A percentile compares a stretch with the other conserved stretches of the same genome.
phyloP scores from a whole-genome alignment of 2,113 vertebrate species.

The Aythya baeri region DNA sequence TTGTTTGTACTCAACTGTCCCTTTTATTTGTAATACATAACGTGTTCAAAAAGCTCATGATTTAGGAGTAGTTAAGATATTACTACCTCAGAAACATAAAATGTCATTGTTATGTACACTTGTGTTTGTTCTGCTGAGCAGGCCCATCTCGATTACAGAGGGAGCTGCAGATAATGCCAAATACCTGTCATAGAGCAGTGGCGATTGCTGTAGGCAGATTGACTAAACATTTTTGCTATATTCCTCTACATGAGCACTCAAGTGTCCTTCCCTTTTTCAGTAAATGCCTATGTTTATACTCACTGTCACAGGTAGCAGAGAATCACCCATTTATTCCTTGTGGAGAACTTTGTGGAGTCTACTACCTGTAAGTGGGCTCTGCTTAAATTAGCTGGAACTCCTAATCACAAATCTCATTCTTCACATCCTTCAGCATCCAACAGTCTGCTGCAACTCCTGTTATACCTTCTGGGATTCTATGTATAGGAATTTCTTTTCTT shows the following conservation, averaged over 20 bases:
- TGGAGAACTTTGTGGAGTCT: background rate
- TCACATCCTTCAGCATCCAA: background rate
- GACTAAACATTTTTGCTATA: background rate
- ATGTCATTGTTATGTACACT: rapidly evolving
- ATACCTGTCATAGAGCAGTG: background rate
- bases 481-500: background rate
- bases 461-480: background rate
- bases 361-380: background rate
- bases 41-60: background rate
- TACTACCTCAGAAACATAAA: background rate
- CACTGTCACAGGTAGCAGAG: background rate
- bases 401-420: background rate
- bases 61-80: background rate
- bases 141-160: background rate
- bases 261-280: background rate
- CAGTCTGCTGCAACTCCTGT: background rate
- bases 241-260: background rate
- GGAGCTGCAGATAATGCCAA: background rate
- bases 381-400: background rate
- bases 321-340: background rate
- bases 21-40: background rate
- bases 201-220: background rate
- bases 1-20: background rate
- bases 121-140: background rate
- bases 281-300: background rate